Evolutionary conservation across 2,113 vertebrate species (phyloP), one percentile per base, ranked within the genome.

Genomic region (Clarias gariepinus): DNA sequence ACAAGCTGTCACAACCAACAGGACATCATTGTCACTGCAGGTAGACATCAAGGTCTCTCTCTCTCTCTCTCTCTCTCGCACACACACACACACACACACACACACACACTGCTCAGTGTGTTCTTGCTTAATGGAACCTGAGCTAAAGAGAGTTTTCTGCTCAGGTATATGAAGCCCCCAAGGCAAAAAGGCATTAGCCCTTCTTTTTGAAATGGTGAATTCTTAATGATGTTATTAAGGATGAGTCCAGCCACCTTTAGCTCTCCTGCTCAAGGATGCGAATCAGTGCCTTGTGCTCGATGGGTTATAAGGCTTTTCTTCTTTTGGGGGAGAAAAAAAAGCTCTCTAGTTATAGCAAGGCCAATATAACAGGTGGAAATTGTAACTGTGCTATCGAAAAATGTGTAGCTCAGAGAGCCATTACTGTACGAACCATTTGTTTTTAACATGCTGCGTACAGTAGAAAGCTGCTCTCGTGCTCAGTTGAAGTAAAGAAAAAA

Each of bases 171-270:
- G 84, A 91, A 90, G 89, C 94, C 95, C 94, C 91, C 90, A 91
- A 93, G 95, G 94, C 92, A 92, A 91, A 93, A 94, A 92, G 91
- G 94, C 95, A 95, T 95, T 94, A 95, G 94, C 94, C 93, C 94
- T 92, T 93, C 95, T 92, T 95, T 94, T 94, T 92, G 91, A 93
- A 87, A 91, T 92, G 74, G 91, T 93, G 93, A 94, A 93, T 95
- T 94, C 91, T 92, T 90, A 94, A 95, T 94, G 93, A 93, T 91
- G 94, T 94, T 95, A 95, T 95, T 95, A 95, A 92, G 90, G 89
- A 92, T 78, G 89, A 89, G 90, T 90, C 89, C 89, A 86, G 90
- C 82, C 89, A 92, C 92, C 92, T 92, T 91, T 68, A 86, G 69
- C 78, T 90, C 84, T 81, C 66, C 64, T 64, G 88, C 80, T 79